These are phyloP conservation scores for Nothura maculosa DNA, from an alignment of 2,797 vertebrate species.

Conservation along the genomic window DNA sequence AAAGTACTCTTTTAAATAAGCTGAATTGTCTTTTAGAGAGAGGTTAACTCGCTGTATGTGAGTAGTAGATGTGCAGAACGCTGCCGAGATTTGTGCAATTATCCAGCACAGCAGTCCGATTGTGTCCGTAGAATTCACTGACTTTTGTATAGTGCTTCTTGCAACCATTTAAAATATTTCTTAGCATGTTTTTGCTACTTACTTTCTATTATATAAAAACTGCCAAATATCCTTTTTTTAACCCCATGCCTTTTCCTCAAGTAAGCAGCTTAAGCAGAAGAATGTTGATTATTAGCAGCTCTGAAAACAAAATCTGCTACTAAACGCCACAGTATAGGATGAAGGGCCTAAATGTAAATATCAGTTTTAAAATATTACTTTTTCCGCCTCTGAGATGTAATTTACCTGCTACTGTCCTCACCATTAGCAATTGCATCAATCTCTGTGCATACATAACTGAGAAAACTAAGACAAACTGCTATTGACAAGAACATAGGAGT, in stretches of 20 bases:
- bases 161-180: background rate
- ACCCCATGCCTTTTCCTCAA: background rate
- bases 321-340: background rate
- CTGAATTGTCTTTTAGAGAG: background rate
- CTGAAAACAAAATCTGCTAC: background rate
- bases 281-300: background rate
- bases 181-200: background rate
- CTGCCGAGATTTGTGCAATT: background rate
- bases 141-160: background rate
- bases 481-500: background rate
- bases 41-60: background rate
- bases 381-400: background rate
- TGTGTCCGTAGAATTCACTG: background rate
- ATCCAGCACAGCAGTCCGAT: background rate
- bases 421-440: background rate
- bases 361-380: background rate
- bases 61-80: background rate
- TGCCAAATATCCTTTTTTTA: background rate
- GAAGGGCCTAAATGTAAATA: background rate
- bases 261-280: background rate
- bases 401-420: background rate
- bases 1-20: background rate
- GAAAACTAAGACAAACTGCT: background rate
- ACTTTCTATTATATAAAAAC: background rate
- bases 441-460: background rate